phyloP scores from a whole-genome alignment of 2,113 vertebrate species.

The Piaya cayana region DNA sequence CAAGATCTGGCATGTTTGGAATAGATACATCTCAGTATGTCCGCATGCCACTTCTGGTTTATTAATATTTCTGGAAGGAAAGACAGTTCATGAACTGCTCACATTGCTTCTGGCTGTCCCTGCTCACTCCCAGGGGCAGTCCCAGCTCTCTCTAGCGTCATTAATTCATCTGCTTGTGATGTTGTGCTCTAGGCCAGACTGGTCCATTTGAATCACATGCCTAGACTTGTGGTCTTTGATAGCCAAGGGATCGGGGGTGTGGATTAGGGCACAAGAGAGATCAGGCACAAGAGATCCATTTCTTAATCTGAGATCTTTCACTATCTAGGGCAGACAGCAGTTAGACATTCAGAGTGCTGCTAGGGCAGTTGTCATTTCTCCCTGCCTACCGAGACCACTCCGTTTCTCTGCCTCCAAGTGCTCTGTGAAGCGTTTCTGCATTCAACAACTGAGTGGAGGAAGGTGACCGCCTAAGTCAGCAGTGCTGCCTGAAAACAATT shows the following conservation, averaged over 20 bases:
- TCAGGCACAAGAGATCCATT: not conserved
- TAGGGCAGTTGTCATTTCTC: not conserved
- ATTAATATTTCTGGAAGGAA: not conserved
- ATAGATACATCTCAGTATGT: not conserved
- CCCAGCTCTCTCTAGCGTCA: not conserved
- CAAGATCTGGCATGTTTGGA: not conserved
- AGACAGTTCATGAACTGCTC: not conserved
- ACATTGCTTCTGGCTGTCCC: not conserved
- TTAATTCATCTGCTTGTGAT: not conserved
- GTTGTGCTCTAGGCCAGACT: rapidly evolving
- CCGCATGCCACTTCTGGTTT: not conserved
- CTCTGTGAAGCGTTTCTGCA: not conserved
- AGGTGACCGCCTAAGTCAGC: not conserved
- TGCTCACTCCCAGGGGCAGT: not conserved
- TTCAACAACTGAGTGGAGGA: not conserved
- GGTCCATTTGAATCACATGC: not conserved
- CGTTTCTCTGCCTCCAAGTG: not conserved
- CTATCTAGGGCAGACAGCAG: not conserved
- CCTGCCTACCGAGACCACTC: not conserved
- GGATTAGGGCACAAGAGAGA: not conserved
- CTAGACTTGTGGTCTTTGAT: not conserved
- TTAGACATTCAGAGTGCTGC: not conserved
- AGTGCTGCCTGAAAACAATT: not conserved
- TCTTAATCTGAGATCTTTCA: not conserved
- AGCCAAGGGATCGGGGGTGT: too few relatives aligned